These are phyloP conservation scores for Bombus pyrosoma DNA, from an alignment of 1,140 invertebrate genomes.

Conservation along the genomic window DNA sequence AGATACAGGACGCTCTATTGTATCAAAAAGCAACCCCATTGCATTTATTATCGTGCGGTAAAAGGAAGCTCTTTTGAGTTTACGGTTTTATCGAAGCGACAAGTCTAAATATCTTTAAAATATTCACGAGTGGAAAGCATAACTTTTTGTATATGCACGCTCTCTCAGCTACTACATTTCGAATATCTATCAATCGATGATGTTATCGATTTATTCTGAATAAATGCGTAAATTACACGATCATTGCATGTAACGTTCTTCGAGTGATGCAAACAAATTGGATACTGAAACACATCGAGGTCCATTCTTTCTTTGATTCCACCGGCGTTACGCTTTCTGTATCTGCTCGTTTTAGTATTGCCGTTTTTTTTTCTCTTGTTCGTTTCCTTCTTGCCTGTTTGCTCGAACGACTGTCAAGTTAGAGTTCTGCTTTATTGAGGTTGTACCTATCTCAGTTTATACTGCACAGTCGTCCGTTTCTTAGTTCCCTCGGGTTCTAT, in stretches of 20 bases:
- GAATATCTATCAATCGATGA: not conserved
- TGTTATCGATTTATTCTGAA: not conserved
- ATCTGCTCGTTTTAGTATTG: not conserved
- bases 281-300: not conserved
- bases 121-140: not conserved
- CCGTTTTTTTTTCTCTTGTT: not conserved
- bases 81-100: not conserved
- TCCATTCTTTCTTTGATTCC: not conserved
- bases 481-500: not conserved
- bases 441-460: slow-evolving; percentile 5
- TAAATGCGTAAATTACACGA: not conserved
- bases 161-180: no score
- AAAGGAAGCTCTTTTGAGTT: no score
- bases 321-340: not conserved
- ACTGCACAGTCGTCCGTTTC: not conserved
- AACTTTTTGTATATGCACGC: not conserved
- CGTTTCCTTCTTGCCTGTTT: not conserved
- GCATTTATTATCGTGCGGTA: no score
- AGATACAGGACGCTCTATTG: no score
- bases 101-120: not conserved
- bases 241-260: not conserved
- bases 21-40: no score
- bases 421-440: slow-evolving; percentile 12
- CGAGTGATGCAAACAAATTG: not conserved
- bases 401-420: not conserved